These are phyloP conservation scores for Menidia menidia DNA, from an alignment of 2,797 vertebrate species.

Conservation along the genomic window DNA sequence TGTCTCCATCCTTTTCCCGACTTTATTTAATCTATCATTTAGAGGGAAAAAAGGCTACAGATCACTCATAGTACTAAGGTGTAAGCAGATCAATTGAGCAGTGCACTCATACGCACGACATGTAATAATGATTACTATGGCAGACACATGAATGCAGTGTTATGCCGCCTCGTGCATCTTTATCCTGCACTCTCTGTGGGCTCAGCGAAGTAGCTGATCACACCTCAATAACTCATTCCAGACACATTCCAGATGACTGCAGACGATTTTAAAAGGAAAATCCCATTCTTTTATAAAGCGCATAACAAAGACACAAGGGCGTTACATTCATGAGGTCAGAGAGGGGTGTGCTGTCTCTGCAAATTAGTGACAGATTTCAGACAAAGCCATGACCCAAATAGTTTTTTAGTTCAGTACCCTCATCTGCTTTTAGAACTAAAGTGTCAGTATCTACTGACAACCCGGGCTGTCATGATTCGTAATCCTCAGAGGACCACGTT, in stretches of 20 bases:
- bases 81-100: conserved; percentile 34
- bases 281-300: conserved; percentile 10
- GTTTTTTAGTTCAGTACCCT: conserved; percentile 16
- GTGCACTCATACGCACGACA: conserved; percentile 21
- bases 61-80: conserved; percentile 5
- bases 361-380: conserved; percentile 29
- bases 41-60: conserved; percentile 1
- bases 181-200: conserved; percentile 10
- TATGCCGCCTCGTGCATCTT: conserved; percentile 37
- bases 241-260: conserved; percentile 23
- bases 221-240: conserved; percentile 7
- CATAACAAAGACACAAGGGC: conserved; percentile 7
- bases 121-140: conserved; percentile 53
- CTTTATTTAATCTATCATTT: conserved; percentile 2
- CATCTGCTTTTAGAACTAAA: conserved; percentile 17
- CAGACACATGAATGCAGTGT: conserved; percentile 59
- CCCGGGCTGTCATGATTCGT: neutral
- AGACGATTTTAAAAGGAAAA: conserved; percentile 13
- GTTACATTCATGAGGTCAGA: conserved; percentile 2
- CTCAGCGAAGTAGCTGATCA: conserved; percentile 26
- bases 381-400: conserved; percentile 19
- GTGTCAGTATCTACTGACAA: conserved; percentile 1
- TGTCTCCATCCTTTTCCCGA: neutral
- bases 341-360: conserved; percentile 6
- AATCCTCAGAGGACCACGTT: conserved; percentile 2